These are phyloP conservation scores for Antheraea mylitta DNA, from an alignment of 1,140 invertebrate genomes.

Conservation along the genomic window DNA sequence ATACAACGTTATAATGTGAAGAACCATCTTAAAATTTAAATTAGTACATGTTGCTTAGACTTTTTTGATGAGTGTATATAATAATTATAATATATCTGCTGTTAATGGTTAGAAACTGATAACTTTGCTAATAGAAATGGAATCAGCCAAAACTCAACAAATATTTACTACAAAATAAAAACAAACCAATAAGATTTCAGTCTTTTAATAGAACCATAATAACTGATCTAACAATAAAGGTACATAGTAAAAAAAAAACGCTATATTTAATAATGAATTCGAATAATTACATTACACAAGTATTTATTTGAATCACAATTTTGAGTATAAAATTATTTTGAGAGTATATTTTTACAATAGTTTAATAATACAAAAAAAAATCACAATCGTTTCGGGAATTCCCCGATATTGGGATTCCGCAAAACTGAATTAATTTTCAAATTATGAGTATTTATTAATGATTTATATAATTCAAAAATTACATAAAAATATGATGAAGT, in stretches of 20 bases:
- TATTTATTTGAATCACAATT: slow-evolving; percentile 1
- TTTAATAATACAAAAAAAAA: background rate
- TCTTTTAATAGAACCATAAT: slow-evolving; percentile 73
- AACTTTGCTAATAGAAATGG: background rate
- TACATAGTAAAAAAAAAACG: slow-evolving; percentile 29
- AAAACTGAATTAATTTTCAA: too few species aligned
- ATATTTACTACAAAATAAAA: background rate
- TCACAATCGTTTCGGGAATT: background rate
- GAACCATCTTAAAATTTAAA: too few species aligned
- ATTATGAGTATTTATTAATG: too few species aligned
- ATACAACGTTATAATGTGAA: too few species aligned
- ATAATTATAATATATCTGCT: too few species aligned
- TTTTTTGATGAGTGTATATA: too few species aligned
- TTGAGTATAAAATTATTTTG: slow-evolving; percentile 1
- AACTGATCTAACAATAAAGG: slow-evolving; percentile 59
- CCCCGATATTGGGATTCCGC: too few species aligned
- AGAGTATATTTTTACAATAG: background rate
- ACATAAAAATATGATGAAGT: too few species aligned
- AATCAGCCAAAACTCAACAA: slow-evolving; percentile 1
- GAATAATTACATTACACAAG: background rate
- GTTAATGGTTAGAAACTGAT: too few species aligned
- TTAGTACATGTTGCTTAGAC: too few species aligned
- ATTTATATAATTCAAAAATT: too few species aligned
- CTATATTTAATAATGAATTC: background rate
- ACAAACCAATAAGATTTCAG: slow-evolving; percentile 49